Evolutionary conservation across 2,797 vertebrate species (phyloP).

Genomic region (Macropus fuliginosus): DNA sequence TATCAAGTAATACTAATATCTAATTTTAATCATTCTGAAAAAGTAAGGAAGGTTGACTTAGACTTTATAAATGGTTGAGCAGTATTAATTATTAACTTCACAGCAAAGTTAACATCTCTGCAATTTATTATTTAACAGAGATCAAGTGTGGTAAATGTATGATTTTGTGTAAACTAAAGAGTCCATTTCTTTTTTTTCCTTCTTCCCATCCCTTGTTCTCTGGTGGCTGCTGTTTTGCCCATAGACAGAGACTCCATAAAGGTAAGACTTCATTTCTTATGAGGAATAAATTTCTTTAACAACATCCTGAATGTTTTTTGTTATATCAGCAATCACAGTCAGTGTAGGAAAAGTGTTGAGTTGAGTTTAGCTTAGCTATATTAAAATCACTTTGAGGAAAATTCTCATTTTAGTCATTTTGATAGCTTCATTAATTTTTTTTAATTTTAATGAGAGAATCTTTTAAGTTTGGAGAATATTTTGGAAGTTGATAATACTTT

Average conservation of each 20-base stretch:
- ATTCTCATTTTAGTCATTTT: not conserved
- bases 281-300: conserved; percentile 51
- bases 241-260: conserved; percentile 97
- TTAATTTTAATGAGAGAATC: conserved; percentile 19
- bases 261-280: conserved; percentile 87
- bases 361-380: not conserved
- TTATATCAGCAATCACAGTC: not conserved
- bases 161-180: conserved; percentile 82
- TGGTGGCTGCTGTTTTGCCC: conserved; percentile 71
- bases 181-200: conserved; percentile 73
- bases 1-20: conserved; percentile 48
- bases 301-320: conserved; percentile 3
- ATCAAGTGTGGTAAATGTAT: conserved; percentile 70
- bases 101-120: conserved; percentile 78
- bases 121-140: conserved; percentile 78
- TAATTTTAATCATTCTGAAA: conserved; percentile 61
- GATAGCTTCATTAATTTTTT: not conserved
- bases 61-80: conserved; percentile 69
- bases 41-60: conserved; percentile 69
- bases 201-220: conserved; percentile 47
- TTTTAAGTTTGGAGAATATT: conserved; percentile 54
- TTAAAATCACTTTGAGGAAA: not conserved
- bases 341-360: not conserved
- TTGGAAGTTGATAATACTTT: conserved; percentile 33
- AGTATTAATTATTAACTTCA: conserved; percentile 81